Evolutionary conservation across 2,888 invertebrate genomes (phyloP).

Genomic region (Panopea generosa): DNA sequence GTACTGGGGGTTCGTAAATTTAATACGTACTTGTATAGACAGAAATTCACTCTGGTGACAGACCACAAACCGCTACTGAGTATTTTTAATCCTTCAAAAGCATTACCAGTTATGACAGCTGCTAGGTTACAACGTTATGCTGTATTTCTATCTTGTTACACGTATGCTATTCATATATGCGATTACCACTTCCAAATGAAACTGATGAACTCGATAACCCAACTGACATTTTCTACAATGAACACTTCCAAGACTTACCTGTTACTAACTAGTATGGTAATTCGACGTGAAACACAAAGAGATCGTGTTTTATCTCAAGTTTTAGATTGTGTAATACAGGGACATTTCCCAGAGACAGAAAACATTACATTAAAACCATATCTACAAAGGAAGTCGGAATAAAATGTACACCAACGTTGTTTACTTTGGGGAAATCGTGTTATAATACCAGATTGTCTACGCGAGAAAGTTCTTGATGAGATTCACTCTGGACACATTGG

Average conservation of each 20-base stretch:
- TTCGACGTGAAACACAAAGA: slow-evolving; percentile 12
- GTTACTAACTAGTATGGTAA: slow-evolving; percentile 31
- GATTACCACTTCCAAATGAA: slow-evolving; percentile 8
- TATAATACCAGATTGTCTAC: slow-evolving; percentile 37
- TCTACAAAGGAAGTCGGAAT: not conserved
- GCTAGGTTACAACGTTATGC: slow-evolving; percentile 35
- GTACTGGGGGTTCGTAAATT: slow-evolving; percentile 84
- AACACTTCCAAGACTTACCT: slow-evolving; percentile 74
- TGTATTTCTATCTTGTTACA: slow-evolving; percentile 15
- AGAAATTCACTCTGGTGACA: slow-evolving; percentile 79
- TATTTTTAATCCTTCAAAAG: slow-evolving; percentile 50
- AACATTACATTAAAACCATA: not conserved
- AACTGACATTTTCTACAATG: slow-evolving; percentile 26
- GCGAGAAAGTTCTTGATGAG: slow-evolving; percentile 68
- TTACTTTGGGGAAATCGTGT: slow-evolving; percentile 55
- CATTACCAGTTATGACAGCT: slow-evolving; percentile 49
- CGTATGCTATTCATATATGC: slow-evolving; percentile 28
- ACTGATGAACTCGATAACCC: slow-evolving; percentile 6
- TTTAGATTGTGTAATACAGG: too few species aligned
- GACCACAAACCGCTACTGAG: slow-evolving; percentile 57
- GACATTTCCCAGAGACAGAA: slow-evolving; percentile 19
- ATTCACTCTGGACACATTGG: slow-evolving; percentile 75
- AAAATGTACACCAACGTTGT: not conserved
- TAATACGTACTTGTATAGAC: slow-evolving; percentile 83
- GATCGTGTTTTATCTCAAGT: slow-evolving; percentile 49